Conservation (phyloP, 2,888 invertebrate species). For the Strigamia maritima region DNA sequence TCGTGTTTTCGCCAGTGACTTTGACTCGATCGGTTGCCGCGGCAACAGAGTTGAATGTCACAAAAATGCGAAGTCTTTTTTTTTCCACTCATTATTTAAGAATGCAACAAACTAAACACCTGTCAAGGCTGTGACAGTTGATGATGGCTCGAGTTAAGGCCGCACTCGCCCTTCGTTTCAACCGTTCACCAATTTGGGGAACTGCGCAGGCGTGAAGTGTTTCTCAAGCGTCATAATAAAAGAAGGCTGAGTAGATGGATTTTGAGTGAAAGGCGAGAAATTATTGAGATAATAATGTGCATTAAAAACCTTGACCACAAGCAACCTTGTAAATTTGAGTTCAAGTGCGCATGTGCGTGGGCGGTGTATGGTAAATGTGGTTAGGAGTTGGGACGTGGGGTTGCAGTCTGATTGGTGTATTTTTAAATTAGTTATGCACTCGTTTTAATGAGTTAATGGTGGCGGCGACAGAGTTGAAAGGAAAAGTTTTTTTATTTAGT, state of each 20-base stretch:
- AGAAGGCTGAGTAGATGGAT: neutral
- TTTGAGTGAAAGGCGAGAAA: constrained; percentile 23
- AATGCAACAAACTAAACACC: neutral
- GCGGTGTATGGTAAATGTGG: neutral
- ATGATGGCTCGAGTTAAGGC: neutral
- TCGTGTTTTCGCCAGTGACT: neutral
- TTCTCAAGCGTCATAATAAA: neutral
- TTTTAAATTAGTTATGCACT: neutral
- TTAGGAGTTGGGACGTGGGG: neutral
- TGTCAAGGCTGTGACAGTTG: neutral
- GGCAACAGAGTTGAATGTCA: neutral
- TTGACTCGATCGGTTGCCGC: neutral
- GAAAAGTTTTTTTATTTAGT: neutral
- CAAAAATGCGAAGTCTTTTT: neutral
- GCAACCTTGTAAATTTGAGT: constrained; percentile 12
- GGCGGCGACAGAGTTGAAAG: neutral
- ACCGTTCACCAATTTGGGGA: neutral
- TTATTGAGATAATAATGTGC: neutral
- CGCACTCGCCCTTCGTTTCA: neutral
- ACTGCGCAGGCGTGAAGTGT: neutral
- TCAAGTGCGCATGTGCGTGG: constrained; percentile 26
- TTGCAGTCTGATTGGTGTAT: neutral
- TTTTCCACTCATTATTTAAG: neutral
- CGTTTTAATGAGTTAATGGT: neutral
- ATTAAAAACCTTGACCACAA: neutral